Percentiles rank a stretch among this genome's conserved stretches.
phyloP scores from a whole-genome alignment of 2,797 vertebrate species.

The Intellagama lesueurii region DNA sequence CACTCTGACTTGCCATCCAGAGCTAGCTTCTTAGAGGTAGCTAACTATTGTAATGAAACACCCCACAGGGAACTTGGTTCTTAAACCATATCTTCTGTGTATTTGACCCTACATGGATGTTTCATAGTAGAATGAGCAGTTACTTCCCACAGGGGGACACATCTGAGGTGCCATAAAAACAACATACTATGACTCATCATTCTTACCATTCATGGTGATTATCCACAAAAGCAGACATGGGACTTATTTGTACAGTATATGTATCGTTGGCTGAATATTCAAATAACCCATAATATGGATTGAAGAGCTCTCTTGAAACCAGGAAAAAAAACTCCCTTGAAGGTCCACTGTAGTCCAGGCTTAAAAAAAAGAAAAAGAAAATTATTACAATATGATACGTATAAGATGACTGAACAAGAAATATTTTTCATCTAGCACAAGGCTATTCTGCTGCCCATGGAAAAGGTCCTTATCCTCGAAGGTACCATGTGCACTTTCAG shows the following conservation, averaged over 20 bases:
- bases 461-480: background rate
- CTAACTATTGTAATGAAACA: background rate
- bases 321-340: conserved; percentile 98
- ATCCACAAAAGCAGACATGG: conserved; percentile 98
- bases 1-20: background rate
- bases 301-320: conserved; percentile 96
- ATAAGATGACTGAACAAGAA: background rate
- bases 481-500: background rate
- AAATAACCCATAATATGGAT: conserved; percentile 97
- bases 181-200: background rate
- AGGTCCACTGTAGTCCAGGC: conserved; percentile 97
- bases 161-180: background rate
- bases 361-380: conserved; percentile 71
- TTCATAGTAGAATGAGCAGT: background rate
- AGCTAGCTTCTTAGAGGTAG: background rate
- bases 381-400: conserved; percentile 46
- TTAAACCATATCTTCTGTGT: background rate
- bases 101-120: background rate
- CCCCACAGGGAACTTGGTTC: background rate
- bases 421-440: background rate
- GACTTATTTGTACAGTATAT: conserved; percentile 98
- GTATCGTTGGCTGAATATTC: conserved; percentile 99
- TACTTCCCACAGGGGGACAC: background rate
- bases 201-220: conserved; percentile 98
- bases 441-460: background rate